Evolutionary conservation across 2,113 vertebrate genomes (phyloP), one percentile per base, ranked within the genome.

Genomic region (Lontra canadensis): DNA sequence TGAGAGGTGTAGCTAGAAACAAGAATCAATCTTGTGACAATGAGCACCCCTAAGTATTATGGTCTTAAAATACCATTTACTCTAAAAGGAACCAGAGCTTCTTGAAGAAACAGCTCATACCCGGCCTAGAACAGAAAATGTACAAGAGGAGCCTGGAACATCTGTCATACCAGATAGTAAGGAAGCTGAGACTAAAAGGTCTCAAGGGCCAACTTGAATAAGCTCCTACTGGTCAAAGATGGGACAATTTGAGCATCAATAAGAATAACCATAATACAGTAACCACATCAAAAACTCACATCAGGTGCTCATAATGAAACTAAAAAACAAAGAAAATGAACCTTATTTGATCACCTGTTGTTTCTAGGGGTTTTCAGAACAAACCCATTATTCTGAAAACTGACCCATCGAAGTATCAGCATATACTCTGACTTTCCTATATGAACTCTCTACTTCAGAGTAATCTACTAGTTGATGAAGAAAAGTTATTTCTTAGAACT

Each of bases 41-140:
- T 7, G 36, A 49, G 18, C 23, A 76, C 2, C 7, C 36, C 17
- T 94, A 79, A 79, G 25, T 23, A 83, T 39, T 63, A 83, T 0
- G 18, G 83, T 63, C 52, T 79, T 97, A 92, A 97, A 80, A 85
- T 39, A 78, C 6, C 9, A 88, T n/a, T 88, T 74, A 80, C 78
- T n/a, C 44, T 92, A 88, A 79, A 61, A 84, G 31, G 36, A 92
- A 83, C 6, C 76, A 84, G 12, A 69, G 61, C 25, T 71, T 73
- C 78, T 55, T 63, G 20, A 71, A 71, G 18, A 74, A 82, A 92
- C 14, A 90, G 23, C 31, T 44, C 34, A 61, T 63, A 73, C 31
- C 52, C 59, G 44, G 83, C 52, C 55, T 84, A 57, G 31, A 81
- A 91, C 0, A 82, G 52, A 73, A 92, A 80, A 94, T 57, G 29